Conservation (phyloP, 37 sponge, comb jelly and placozoan genomes). For the Aplysina aerophoba region DNA sequence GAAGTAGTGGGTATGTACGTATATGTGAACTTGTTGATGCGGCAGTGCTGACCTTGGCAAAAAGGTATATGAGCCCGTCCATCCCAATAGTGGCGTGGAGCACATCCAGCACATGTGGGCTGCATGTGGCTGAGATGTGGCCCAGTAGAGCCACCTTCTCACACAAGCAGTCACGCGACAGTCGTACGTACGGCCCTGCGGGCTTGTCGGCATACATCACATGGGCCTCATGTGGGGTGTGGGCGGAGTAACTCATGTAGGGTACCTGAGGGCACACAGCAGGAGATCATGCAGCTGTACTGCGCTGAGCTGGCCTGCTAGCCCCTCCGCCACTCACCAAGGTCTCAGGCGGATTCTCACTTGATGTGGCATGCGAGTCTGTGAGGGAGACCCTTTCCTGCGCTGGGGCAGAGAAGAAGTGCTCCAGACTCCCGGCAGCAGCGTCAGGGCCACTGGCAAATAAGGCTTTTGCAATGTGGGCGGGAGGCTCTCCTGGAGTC, state of each 20-base stretch:
- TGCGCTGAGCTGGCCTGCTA: too few relatives aligned
- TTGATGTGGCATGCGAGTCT: too few relatives aligned
- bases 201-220: neutral
- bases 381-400: too few relatives aligned
- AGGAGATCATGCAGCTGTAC: too few relatives aligned
- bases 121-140: neutral
- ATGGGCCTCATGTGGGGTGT: constrained; percentile 7
- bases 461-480: too few relatives aligned
- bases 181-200: neutral
- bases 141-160: neutral
- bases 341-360: neutral
- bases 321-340: too few relatives aligned
- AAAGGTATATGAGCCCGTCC: constrained; percentile 76
- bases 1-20: neutral
- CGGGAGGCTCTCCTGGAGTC: too few relatives aligned
- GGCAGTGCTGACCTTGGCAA: constrained; percentile 72
- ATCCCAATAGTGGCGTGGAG: constrained; percentile 59
- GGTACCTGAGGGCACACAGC: constrained; percentile 9
- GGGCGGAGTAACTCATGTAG: constrained; percentile 24
- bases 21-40: neutral
- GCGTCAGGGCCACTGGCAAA: too few relatives aligned
- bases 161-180: neutral
- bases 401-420: too few relatives aligned
- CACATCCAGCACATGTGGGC: constrained; percentile 66
- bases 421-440: too few relatives aligned